Conservation (phyloP, 2,113 vertebrate species). For the Melanerpes formicivorus region DNA sequence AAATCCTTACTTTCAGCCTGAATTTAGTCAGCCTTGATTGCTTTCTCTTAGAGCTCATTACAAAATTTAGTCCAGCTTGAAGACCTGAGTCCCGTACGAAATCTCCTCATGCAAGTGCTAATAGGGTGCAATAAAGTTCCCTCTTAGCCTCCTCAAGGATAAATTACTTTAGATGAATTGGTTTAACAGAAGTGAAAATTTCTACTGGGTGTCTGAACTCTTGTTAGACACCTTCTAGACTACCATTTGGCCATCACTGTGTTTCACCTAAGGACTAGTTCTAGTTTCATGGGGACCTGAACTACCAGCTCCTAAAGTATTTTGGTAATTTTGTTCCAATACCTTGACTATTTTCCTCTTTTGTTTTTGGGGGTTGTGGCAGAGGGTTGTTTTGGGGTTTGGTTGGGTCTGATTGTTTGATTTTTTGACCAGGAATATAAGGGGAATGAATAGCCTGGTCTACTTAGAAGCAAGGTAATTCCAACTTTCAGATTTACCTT, state of each 20-base stretch:
- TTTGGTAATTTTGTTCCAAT: background rate
- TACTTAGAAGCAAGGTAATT: background rate
- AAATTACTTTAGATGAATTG: background rate
- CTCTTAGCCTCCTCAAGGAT: background rate
- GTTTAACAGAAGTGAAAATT: conserved; percentile 1
- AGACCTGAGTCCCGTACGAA: background rate
- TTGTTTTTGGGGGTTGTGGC: background rate
- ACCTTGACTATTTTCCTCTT: background rate
- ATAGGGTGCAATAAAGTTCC: background rate
- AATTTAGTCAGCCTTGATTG: background rate
- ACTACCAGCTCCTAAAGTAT: background rate
- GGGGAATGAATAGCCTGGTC: background rate
- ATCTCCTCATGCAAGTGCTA: background rate
- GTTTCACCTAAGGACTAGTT: background rate
- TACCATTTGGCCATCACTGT: rapidly evolving
- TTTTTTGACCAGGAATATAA: background rate
- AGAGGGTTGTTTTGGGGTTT: too few species aligned
- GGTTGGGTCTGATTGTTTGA: too few species aligned
- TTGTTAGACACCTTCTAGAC: background rate
- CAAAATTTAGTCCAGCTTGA: background rate
- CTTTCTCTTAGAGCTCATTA: background rate
- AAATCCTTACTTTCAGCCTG: background rate
- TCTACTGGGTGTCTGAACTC: background rate
- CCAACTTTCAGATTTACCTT: background rate
- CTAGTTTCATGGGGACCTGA: background rate